Evolutionary conservation across 2,113 vertebrate species (phyloP).

Genomic region (Cyanoliseus patagonus): DNA sequence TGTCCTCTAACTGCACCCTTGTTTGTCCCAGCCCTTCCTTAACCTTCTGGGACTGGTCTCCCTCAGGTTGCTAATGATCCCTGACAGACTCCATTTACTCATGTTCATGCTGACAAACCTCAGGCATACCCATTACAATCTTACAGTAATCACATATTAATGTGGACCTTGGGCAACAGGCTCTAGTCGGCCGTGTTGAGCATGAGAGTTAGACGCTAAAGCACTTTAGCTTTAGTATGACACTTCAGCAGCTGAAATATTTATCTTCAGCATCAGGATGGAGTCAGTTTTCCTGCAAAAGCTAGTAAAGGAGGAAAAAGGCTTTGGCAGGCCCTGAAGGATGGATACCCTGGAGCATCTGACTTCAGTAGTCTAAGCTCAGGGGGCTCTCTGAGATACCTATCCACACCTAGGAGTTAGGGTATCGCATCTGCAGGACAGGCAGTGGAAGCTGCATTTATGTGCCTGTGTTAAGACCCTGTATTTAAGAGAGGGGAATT

Average conservation of each 20-base stretch:
- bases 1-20: not conserved
- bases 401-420: not conserved
- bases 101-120: not conserved
- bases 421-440: not conserved
- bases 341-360: not conserved
- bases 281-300: not conserved
- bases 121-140: not conserved
- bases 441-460: not conserved
- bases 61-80: not conserved
- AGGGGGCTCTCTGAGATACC: not conserved
- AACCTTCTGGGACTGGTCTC: not conserved
- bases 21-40: not conserved
- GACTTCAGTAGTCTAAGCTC: not conserved
- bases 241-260: not conserved
- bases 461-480: not conserved
- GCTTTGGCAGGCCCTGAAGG: not conserved
- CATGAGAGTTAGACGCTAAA: not conserved
- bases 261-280: not conserved
- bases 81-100: not conserved
- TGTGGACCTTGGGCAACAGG: not conserved
- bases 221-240: not conserved
- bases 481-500: not conserved
- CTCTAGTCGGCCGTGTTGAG: not conserved
- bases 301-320: not conserved
- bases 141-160: not conserved